Percentiles rank a stretch among this genome's conserved stretches.
phyloP scores from a whole-genome alignment of 2,797 vertebrate species.

The Buceros bicornis region DNA sequence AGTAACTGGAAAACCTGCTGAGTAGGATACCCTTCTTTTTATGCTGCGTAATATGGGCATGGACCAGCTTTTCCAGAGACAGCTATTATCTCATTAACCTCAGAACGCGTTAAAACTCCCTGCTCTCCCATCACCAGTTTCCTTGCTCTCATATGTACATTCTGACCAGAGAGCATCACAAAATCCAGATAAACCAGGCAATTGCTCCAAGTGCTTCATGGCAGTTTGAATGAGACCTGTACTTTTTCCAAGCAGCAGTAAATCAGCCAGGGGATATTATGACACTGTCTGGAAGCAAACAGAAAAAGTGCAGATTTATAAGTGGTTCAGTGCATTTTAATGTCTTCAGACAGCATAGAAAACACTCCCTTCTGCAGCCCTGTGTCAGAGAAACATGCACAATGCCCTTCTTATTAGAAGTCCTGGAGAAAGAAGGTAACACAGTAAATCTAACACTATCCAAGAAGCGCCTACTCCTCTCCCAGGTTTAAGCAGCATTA shows the following conservation, averaged over 20 bases:
- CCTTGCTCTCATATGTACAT: neutral
- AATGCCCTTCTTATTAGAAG: neutral
- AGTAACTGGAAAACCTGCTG: slow-evolving; percentile 45
- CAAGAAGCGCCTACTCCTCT: neutral
- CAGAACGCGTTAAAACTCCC: slow-evolving; percentile 13
- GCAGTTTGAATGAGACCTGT: neutral
- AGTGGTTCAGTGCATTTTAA: neutral
- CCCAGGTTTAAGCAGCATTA: neutral
- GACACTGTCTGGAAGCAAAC: neutral
- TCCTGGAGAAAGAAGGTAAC: neutral
- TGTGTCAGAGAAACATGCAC: neutral
- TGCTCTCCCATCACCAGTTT: neutral
- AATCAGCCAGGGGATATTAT: neutral
- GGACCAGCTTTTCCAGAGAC: neutral
- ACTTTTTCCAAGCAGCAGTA: neutral
- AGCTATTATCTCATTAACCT: slow-evolving; percentile 22
- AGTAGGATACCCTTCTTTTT: slow-evolving; percentile 27
- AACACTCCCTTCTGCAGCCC: neutral
- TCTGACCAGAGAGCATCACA: neutral
- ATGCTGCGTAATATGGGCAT: neutral
- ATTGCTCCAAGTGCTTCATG: neutral
- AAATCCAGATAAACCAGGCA: neutral
- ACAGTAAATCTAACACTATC: neutral
- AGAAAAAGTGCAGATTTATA: neutral
- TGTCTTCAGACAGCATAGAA: neutral